Evolutionary conservation across 2,797 vertebrate genomes (phyloP).

Genomic region (Acrossocheilus fasciatus): DNA sequence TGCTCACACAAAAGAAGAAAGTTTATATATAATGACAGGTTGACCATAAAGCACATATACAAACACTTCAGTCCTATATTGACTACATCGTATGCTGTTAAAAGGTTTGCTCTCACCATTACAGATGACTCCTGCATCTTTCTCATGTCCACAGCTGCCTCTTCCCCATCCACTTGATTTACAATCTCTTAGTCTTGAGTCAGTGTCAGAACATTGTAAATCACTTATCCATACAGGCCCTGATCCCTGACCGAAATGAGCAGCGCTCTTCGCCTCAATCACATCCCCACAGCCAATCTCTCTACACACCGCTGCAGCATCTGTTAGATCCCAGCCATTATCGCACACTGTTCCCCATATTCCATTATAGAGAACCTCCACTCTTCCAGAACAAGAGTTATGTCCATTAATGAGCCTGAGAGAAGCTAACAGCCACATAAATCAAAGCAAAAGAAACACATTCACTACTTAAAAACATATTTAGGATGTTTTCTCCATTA

Average conservation of each 20-base stretch:
- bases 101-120: background rate
- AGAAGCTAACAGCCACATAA: constrained; percentile 7
- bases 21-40: background rate
- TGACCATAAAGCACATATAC: background rate
- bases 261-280: fast-evolving
- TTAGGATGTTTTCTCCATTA: background rate
- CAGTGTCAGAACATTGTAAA: background rate
- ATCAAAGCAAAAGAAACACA: background rate
- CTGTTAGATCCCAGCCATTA: background rate
- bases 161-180: constrained; percentile 20
- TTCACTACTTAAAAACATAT: background rate
- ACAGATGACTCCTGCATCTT: background rate
- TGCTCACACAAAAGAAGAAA: constrained; percentile 6
- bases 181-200: background rate
- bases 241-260: constrained; percentile 8
- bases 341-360: background rate
- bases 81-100: background rate
- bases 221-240: background rate
- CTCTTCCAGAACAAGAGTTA: background rate
- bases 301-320: background rate
- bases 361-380: constrained; percentile 9
- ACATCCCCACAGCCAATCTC: background rate
- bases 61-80: background rate
- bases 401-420: background rate
- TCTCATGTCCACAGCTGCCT: background rate